Base-by-base conservation (phyloP, 1,140 invertebrate genomes). In the Trissolcus basalis region DNA sequence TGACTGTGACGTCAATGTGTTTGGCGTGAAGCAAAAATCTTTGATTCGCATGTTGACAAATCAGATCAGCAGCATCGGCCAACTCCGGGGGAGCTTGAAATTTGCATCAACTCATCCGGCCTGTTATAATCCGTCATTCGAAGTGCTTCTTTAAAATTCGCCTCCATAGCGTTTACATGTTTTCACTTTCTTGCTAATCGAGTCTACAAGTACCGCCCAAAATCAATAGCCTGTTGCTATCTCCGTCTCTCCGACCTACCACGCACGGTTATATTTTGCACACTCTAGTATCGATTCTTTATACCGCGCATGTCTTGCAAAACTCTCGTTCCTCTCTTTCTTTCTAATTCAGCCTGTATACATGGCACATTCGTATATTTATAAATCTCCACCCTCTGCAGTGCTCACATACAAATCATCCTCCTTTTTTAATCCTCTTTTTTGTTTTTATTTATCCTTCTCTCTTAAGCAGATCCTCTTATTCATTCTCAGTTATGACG, bases 291-390 rank as follows among this genome's bases (percentile, higher is more conserved):
- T 86, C 83, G 85, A 86, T 86, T 67, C 71, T 14, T 13, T 13
- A 6, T 58, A 60, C 64, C 51, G 83, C 85, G 85, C 83, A 76
- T 85, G 85, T 81, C 80, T 43, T 81, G 58, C 77, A 49, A 81
- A 74, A 59, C 9, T 9, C n/a, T 39, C 36, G 71, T 75, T 35
- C 43, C 69, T 65, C 69, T 78, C 71, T 76, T 69, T 48, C 32
- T 35, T 59, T 47, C 48, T 11, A 32, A 9, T 39, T 39, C n/a
- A 27, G 19, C 27, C 48, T 16, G 36, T 12, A 36, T 39, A 39
- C 1, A 11, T 39, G 36, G 19, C 6, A 6, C 19, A 27, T 27
- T 27, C 6, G 19, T 27, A 27, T 39, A 39, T 39, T 9, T 39
- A 39, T n/a, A 9, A 9, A 56, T 58, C 56, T 36, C 45, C 51